Evolutionary conservation across 2,888 invertebrate genomes (phyloP).

Genomic region (Beris morrisii): DNA sequence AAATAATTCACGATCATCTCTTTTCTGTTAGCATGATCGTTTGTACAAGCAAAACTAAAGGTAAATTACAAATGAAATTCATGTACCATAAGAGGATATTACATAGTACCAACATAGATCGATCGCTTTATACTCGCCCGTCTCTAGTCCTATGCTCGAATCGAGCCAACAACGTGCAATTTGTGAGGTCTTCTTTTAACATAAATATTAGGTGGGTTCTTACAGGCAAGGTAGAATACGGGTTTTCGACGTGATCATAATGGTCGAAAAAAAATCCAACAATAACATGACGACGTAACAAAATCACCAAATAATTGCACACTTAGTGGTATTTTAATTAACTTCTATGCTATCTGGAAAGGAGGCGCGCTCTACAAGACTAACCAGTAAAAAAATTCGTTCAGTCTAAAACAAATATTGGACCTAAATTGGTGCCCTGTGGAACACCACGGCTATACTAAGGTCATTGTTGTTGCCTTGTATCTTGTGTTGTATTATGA

Average conservation of each 20-base stretch:
- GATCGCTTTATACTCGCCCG: too few relatives aligned
- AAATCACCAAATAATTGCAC: slow-evolving; percentile 22
- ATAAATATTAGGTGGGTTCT: slow-evolving; percentile 15
- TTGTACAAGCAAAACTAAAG: slow-evolving; percentile 4
- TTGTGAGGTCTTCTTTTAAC: slow-evolving; percentile 30
- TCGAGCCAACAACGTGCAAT: slow-evolving; percentile 10
- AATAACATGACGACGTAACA: slow-evolving; percentile 18
- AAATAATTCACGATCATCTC: slow-evolving; percentile 31
- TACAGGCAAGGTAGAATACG: too few relatives aligned
- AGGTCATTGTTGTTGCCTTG: slow-evolving; percentile 17
- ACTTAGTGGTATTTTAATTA: slow-evolving; percentile 21
- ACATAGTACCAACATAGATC: too few relatives aligned
- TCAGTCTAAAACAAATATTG: slow-evolving; percentile 35
- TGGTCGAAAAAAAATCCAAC: not conserved
- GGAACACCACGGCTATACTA: slow-evolving; percentile 21
- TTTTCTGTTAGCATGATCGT: slow-evolving; percentile 4
- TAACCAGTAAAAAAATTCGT: slow-evolving; percentile 1
- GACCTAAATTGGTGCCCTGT: slow-evolving; percentile 35
- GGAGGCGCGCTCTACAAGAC: not conserved
- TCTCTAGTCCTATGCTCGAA: too few relatives aligned
- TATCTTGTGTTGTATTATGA: slow-evolving; percentile 14
- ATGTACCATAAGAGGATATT: slow-evolving; percentile 10
- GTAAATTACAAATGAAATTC: slow-evolving; percentile 26
- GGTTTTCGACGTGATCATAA: not conserved
- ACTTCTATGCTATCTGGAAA: not conserved